Evolutionary conservation across 2,113 vertebrate species (phyloP), one percentile per base, ranked within the genome.

Genomic region (Odocoileus virginianus): DNA sequence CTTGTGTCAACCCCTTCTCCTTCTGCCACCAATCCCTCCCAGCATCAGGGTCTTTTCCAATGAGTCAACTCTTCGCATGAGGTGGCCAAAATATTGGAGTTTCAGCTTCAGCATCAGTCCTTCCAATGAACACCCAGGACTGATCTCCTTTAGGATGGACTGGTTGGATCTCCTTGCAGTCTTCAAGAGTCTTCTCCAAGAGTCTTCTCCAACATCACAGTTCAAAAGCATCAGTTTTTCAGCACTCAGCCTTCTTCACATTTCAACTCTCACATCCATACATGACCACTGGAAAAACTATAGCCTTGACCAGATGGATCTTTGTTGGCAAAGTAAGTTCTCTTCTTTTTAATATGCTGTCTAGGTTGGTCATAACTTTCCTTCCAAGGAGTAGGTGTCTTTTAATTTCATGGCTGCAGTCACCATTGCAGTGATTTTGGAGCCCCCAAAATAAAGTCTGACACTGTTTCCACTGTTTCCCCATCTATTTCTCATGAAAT

Each of bases 1-100:
- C n/a, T n/a, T 71, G 19, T 40, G 1, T 5, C 1, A 1, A 6
- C n/a, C 67, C 0, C 9, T 40, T 71, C 67, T 71, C n/a, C 8
- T 67, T 9, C n/a, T 71, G 67, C 67, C n/a, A 3, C 23, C n/a
- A 40, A 12, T 71, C 67, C 23, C 12, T 40, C n/a, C 5, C n/a
- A 71, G n/a, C n/a, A 71, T 71, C 19, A 23, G n/a, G n/a, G 19
- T 71, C n/a, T 71, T 71, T 71, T 40, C 67, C 19, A 71, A 2
- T 71, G 67, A 71, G 5, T 40, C 19, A 12, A 19, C 12, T 23
- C 19, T 71, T 71, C 0, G 1, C 10, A 71, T 23, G 19, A 40
- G 67, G 19, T 71, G 9, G n/a, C n/a, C 67, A 40, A 71, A 40
- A 19, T 23, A 23, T 23, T 23, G 67, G 9, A 40, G n/a, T 36